Evolutionary conservation across 2,113 vertebrate species (phyloP), one percentile per base, ranked within the genome.

Genomic region (Cyanistes caeruleus): DNA sequence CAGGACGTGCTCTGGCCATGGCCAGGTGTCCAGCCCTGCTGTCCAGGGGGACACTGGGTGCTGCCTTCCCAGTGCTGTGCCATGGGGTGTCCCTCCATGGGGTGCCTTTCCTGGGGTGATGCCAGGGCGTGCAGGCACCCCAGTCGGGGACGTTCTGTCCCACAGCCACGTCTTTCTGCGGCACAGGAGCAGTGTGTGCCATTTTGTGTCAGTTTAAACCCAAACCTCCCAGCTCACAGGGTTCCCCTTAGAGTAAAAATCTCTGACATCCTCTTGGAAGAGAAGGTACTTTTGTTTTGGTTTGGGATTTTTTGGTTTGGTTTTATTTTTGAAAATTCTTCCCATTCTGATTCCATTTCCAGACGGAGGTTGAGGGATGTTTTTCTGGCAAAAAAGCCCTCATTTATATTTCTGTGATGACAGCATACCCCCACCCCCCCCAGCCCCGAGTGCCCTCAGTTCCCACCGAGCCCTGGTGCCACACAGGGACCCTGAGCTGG

Each of bases 361-460:
- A 82, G 30, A 51, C 4, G 7, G 33, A 68, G 48, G 24, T 59
- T 70, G 56, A 91, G 56, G 44, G 60, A 75, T 2, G 0, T 4
- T 9, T 39, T 83, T 69, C 53, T 72, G 65, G 33, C 35, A 5
- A 24, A 53, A 67, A 51, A 64, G 8, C 18, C 27, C 4, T 1
- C 70, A 62, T n/a, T 81, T 30, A 9, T 75, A 82, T 84, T 82
- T 81, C 84, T 67, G 43, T 0, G 0, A 23, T 12, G 67, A 48
- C 5, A 4, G 17, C 0, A 0, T 31, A 27, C 31, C 1, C 2
- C 9, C 13, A 14, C 28, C 10, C 44, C 7, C 7, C 14, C 19
- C 31, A 20, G 2, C 23, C 43, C 15, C 3, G 6, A 0, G 2
- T 33, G 9, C 7, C 31, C 41, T 69, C 5, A 1, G 28, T 44